Evolutionary conservation across 1,140 invertebrate species (phyloP).

Genomic region (Maniola jurtina): DNA sequence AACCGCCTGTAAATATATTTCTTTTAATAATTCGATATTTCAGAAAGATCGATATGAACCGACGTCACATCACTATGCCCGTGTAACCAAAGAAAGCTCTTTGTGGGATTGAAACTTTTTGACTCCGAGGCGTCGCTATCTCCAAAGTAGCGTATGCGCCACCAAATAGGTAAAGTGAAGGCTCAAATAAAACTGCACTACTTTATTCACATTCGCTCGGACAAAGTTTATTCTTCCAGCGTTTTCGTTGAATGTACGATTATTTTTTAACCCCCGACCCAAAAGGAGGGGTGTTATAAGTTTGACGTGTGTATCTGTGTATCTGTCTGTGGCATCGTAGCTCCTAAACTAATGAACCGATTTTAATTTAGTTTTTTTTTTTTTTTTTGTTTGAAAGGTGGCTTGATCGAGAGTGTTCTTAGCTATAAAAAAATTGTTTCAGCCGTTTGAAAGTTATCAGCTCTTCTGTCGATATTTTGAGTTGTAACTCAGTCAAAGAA

Average conservation of each 20-base stretch:
- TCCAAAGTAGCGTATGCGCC: constrained; percentile 54
- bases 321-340: too few species aligned
- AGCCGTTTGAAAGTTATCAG: too few species aligned
- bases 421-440: too few species aligned
- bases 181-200: constrained; percentile 26
- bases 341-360: too few species aligned
- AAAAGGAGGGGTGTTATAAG: too few species aligned
- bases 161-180: constrained; percentile 32
- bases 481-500: too few species aligned
- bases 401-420: too few species aligned
- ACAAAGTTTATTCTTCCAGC: background rate
- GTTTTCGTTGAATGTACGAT: background rate
- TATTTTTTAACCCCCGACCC: background rate
- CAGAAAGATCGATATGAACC: constrained; percentile 33
- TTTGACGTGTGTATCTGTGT: too few species aligned
- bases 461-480: too few species aligned
- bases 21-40: background rate
- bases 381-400: too few species aligned
- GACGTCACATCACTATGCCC: constrained; percentile 35
- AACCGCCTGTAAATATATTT: too few species aligned
- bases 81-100: constrained; percentile 58
- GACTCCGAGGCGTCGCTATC: constrained; percentile 73
- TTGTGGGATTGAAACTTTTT: constrained; percentile 77
- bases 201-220: constrained; percentile 23
- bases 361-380: too few species aligned